Percentiles rank a stretch among this genome's conserved stretches.
Evolutionary conservation across 2,113 vertebrate genomes (phyloP).

Genomic region (Spheniscus mendiculus): DNA sequence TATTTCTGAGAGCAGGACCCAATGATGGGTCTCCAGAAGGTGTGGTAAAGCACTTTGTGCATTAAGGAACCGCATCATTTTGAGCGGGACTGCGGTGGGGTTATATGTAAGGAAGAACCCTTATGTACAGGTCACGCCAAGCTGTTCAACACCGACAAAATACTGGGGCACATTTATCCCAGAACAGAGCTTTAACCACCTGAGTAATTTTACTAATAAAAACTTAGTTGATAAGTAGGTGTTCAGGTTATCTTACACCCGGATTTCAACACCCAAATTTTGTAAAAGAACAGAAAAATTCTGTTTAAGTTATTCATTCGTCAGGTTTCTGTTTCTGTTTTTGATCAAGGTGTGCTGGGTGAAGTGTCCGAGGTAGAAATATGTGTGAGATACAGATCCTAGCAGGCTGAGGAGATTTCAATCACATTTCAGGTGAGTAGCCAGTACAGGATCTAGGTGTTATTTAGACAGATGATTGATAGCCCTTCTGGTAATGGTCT

Average conservation of each 20-base stretch:
- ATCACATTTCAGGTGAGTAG: not conserved
- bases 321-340: not conserved
- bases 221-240: not conserved
- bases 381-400: not conserved
- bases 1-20: not conserved
- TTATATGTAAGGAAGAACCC: not conserved
- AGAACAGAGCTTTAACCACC: not conserved
- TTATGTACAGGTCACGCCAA: rapidly evolving
- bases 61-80: not conserved
- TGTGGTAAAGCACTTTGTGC: not conserved
- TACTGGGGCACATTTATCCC: not conserved
- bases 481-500: not conserved
- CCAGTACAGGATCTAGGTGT: not conserved
- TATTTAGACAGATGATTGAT: not conserved
- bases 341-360: not conserved
- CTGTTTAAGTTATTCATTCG: not conserved
- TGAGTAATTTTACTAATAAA: not conserved
- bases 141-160: not conserved
- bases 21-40: not conserved
- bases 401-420: not conserved
- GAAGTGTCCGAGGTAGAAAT: not conserved
- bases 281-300: not conserved
- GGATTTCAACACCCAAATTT: not conserved
- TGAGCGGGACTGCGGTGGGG: not conserved
- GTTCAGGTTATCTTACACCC: not conserved